Percentiles rank a stretch among this genome's conserved stretches.
These are phyloP conservation scores for Tinea trinotella DNA, from an alignment of 2,888 invertebrate species.

Conservation along the genomic window DNA sequence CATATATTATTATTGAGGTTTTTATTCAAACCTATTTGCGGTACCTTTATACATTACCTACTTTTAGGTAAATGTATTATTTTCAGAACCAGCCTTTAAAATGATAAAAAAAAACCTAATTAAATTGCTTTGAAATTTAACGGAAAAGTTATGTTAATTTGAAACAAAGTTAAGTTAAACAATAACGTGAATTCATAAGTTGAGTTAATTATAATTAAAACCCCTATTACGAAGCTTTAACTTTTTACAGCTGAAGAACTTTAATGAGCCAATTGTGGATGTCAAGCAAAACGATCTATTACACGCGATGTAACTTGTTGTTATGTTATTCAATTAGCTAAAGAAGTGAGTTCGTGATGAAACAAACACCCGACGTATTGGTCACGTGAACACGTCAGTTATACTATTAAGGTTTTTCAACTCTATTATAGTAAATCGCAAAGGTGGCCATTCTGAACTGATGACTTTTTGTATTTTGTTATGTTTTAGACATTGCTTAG, in stretches of 20 bases:
- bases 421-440: too few relatives aligned
- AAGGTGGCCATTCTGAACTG: too few relatives aligned
- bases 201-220: slow-evolving; percentile 4
- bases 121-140: neutral
- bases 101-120: too few relatives aligned
- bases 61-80: too few relatives aligned
- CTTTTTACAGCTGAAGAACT: slow-evolving; percentile 31
- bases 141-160: neutral
- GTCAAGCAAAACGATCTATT: slow-evolving; percentile 31
- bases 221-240: slow-evolving; percentile 1
- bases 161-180: slow-evolving; percentile 2
- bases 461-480: too few relatives aligned
- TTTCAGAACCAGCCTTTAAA: too few relatives aligned
- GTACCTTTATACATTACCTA: too few relatives aligned
- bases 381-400: neutral
- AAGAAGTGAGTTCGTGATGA: slow-evolving; percentile 18
- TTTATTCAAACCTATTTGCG: too few relatives aligned
- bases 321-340: slow-evolving; percentile 39
- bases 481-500: too few relatives aligned
- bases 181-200: neutral
- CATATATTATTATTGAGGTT: too few relatives aligned
- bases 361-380: neutral
- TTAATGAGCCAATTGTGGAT: slow-evolving; percentile 43
- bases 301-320: slow-evolving; percentile 30
- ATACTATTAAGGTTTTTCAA: too few relatives aligned